These are phyloP conservation scores for Pachypanchax playfairii DNA, from an alignment of 2,113 vertebrate genomes.

Conservation along the genomic window DNA sequence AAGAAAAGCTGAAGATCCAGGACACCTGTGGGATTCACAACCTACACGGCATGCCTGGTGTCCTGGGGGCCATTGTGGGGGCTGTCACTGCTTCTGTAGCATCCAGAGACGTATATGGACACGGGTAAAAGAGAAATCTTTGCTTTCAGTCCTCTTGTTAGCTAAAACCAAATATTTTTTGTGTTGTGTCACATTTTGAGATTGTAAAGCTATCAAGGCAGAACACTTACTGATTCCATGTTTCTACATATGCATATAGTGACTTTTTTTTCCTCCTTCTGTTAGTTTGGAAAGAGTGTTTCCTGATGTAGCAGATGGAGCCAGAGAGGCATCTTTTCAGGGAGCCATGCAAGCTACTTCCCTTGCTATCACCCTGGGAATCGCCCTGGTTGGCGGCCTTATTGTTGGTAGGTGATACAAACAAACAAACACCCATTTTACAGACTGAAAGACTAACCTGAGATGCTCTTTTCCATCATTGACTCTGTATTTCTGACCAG, in stretches of 20 bases:
- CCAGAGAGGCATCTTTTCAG: slow-evolving; percentile 48
- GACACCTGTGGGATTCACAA: slow-evolving; percentile 93
- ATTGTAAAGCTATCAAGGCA: too few species aligned
- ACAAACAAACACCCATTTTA: neutral
- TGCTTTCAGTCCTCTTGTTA: too few species aligned
- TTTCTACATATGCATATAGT: too few species aligned
- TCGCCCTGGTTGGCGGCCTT: slow-evolving; percentile 82
- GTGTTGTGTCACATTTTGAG: too few species aligned
- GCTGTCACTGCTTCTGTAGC: slow-evolving; percentile 79
- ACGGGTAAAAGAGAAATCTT: slow-evolving; percentile 77
- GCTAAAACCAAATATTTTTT: too few species aligned
- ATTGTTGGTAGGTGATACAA: slow-evolving; percentile 83
- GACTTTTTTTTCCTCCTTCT: neutral
- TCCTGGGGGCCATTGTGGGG: slow-evolving; percentile 88
- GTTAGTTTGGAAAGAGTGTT: slow-evolving; percentile 83
- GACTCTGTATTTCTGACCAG: neutral
- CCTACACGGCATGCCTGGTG: slow-evolving; percentile 88
- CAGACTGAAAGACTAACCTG: neutral
- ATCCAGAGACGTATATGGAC: slow-evolving; percentile 77
- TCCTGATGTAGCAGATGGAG: slow-evolving; percentile 56
- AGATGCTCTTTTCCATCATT: neutral
- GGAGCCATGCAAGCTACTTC: slow-evolving; percentile 79
- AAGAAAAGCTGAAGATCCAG: slow-evolving; percentile 84
- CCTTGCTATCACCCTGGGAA: slow-evolving; percentile 82
- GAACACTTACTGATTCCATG: too few species aligned